phyloP scores from a whole-genome alignment of 2,888 invertebrate genomes.

The Merodon equestris region DNA sequence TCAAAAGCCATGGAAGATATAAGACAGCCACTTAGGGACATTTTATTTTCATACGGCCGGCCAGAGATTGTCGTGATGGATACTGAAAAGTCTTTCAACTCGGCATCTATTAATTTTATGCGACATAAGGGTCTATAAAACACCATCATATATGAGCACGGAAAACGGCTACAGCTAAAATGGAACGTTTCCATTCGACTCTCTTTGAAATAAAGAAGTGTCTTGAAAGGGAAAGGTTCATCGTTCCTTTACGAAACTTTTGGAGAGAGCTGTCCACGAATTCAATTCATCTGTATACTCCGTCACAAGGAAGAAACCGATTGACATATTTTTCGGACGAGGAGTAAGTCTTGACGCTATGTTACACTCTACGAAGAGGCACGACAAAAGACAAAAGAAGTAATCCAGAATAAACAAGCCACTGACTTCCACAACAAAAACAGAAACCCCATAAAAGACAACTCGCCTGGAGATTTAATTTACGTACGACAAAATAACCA shows the following conservation, averaged over 20 bases:
- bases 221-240: not conserved
- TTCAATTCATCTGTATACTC: conserved; percentile 2
- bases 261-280: not conserved
- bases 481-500: not conserved
- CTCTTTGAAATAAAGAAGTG: conserved; percentile 28
- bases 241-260: conserved; percentile 2
- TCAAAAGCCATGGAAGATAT: conserved; percentile 41
- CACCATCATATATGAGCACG: conserved; percentile 18
- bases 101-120: too few relatives aligned
- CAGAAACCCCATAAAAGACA: not conserved
- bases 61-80: conserved; percentile 53
- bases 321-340: conserved; percentile 9
- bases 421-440: conserved; percentile 9
- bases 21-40: conserved; percentile 46
- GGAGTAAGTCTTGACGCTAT: not conserved
- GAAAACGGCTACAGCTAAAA: conserved; percentile 23
- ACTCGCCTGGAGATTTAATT: not conserved
- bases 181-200: conserved; percentile 28
- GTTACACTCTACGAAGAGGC: not conserved
- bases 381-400: not conserved
- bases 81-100: conserved; percentile 52
- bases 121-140: conserved; percentile 10
- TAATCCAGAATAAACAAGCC: not conserved
- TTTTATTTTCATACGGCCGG: conserved; percentile 44
- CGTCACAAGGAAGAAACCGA: conserved; percentile 2